Base-by-base conservation (phyloP, 2,113 vertebrate species). In the Lipotes vexillifer region DNA sequence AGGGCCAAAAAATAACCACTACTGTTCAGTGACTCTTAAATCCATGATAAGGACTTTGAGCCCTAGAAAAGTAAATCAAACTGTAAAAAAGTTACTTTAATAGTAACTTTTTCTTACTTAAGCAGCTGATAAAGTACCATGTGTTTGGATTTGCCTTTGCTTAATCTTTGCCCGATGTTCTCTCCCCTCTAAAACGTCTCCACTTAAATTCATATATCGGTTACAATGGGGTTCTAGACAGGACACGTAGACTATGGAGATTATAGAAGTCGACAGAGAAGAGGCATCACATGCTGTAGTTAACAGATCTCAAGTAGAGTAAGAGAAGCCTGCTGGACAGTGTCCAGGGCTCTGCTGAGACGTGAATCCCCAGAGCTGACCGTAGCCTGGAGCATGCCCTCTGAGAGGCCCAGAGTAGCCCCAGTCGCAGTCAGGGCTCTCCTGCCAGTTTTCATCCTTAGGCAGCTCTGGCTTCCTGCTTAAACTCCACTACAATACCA, bases 181-280 rank as follows among this genome's bases (percentile, higher is more conserved):
- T 63, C 68, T 87, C 29, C 15, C 46, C 2, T 61, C 0, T 14
- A 52, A 20, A 23, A 20, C 5, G 23, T 55, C 31, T 68, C 8
- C 55, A 46, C 18, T 46, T 63, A 46, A 38, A 38, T 20, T 44
- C 0, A 3, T 13, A 59, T 15, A 31, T 49, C 27, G 3, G 18
- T 77, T 25, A 33, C 27, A 36, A 14, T 3, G 23, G 31, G 14
- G n/a, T 52, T 25, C 31, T 2, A 49, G 21, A 46, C 11, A 23
- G 6, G n/a, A 46, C 20, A 46, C 14, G n/a, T 6, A 72, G 10
- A 5, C 44, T 23, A 31, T 17, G 21, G 5, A 7, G 27, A 59
- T 20, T 6, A 5, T 0, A 0, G 27, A 52, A 38, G 13, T 6
- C 0, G n/a, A 69, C 0, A 23, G 20, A 5, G 6, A n/a, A 78